These are phyloP conservation scores for Pogoniulus pusillus DNA, from an alignment of 2,797 vertebrate genomes.

Conservation along the genomic window DNA sequence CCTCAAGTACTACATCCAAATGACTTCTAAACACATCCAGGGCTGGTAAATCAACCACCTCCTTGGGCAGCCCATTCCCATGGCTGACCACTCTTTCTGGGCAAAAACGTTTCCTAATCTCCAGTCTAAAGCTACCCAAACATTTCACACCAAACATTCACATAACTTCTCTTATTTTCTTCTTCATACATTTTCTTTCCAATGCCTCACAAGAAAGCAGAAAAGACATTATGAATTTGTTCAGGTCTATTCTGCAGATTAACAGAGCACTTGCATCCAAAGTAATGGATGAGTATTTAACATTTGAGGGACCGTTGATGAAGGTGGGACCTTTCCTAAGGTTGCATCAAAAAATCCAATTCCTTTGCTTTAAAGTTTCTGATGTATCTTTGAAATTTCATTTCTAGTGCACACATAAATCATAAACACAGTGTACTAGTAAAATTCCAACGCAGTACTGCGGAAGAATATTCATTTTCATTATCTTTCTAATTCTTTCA, in stretches of 20 bases:
- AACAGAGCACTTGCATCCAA: background rate
- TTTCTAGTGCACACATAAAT: background rate
- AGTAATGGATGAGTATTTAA: background rate
- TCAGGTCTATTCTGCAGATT: background rate
- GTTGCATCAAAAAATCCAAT: background rate
- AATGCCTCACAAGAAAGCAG: background rate
- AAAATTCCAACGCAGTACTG: background rate
- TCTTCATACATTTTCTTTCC: background rate
- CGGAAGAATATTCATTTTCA: background rate
- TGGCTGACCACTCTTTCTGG: no score
- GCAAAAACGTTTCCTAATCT: no score
- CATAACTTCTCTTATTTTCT: background rate
- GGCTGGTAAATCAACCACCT: no score
- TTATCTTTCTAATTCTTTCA: background rate
- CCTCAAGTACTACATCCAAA: no score
- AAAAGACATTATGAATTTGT: background rate
- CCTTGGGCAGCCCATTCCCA: no score
- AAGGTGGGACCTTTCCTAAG: background rate
- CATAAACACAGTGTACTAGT: background rate
- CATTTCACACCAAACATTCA: background rate
- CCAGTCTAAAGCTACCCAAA: no score
- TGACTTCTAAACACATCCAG: no score
- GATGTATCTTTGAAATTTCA: background rate
- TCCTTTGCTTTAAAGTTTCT: background rate
- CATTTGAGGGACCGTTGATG: background rate